A percentile compares a stretch with the other conserved stretches of the same genome.
phyloP scores from a whole-genome alignment of 2,888 invertebrate genomes.

The Coenonympha glycerion region DNA sequence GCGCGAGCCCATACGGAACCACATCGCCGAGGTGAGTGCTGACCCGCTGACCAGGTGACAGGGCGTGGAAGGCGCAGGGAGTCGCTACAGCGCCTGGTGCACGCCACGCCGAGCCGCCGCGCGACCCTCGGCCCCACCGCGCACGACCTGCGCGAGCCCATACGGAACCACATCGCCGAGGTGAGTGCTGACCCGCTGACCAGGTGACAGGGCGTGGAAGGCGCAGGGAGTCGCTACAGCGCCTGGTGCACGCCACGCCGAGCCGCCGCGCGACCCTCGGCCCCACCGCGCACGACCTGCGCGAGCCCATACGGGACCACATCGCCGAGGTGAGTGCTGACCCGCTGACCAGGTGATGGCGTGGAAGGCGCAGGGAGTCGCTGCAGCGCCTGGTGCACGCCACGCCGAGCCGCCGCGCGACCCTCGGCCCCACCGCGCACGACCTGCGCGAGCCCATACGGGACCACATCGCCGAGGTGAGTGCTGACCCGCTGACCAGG shows the following conservation, averaged over 20 bases:
- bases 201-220: no score
- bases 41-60: no score
- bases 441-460: conserved; percentile 50
- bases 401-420: conserved; percentile 44
- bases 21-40: conserved; percentile 50
- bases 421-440: conserved; percentile 40
- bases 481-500: no score
- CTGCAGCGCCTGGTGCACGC: conserved; percentile 59
- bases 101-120: conserved; percentile 46
- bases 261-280: conserved; percentile 45
- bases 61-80: no score
- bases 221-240: conserved; percentile 61
- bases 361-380: no score
- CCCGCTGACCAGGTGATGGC: no score
- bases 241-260: conserved; percentile 53
- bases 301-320: conserved; percentile 51
- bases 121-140: conserved; percentile 43
- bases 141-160: conserved; percentile 48
- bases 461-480: conserved; percentile 56
- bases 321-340: conserved; percentile 50
- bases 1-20: conserved; percentile 49
- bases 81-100: conserved; percentile 59
- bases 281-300: conserved; percentile 42
- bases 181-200: no score
- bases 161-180: conserved; percentile 56